Conservation (phyloP, 2,888 invertebrate species). For the Hydropsyche betteni region DNA sequence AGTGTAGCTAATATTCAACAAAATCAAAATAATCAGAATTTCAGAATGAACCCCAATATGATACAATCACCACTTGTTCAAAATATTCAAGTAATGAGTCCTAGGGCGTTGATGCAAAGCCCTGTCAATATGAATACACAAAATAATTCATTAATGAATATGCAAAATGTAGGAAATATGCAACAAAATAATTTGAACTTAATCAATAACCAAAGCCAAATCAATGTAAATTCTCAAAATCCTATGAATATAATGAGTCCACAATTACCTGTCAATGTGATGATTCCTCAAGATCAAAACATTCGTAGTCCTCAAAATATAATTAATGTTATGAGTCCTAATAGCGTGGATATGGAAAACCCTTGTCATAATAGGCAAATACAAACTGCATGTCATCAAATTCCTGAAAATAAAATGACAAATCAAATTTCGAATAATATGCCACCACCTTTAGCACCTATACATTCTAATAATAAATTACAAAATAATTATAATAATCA, state of each 20-base stretch:
- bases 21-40: constrained; percentile 54
- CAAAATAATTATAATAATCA: constrained; percentile 57
- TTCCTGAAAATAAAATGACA: constrained; percentile 57
- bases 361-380: not conserved
- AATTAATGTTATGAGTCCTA: constrained; percentile 41
- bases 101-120: constrained; percentile 58
- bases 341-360: not conserved
- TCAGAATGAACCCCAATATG: constrained; percentile 53
- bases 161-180: constrained; percentile 54
- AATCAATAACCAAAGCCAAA: constrained; percentile 30
- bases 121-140: not conserved
- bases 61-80: constrained; percentile 64
- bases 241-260: constrained; percentile 64
- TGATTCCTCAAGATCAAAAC: constrained; percentile 45
- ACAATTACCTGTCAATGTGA: constrained; percentile 53
- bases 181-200: constrained; percentile 52
- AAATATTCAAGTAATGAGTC: constrained; percentile 63
- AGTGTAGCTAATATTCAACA: constrained; percentile 24
- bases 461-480: constrained; percentile 57
- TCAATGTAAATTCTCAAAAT: constrained; percentile 56
- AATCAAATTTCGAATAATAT: constrained; percentile 55
- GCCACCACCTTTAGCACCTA: constrained; percentile 42
- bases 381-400: constrained; percentile 16
- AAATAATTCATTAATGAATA: not conserved
- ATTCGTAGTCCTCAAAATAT: constrained; percentile 36